Base-by-base conservation (phyloP, 1,140 invertebrate species). In the Eulimnadia texana region DNA sequence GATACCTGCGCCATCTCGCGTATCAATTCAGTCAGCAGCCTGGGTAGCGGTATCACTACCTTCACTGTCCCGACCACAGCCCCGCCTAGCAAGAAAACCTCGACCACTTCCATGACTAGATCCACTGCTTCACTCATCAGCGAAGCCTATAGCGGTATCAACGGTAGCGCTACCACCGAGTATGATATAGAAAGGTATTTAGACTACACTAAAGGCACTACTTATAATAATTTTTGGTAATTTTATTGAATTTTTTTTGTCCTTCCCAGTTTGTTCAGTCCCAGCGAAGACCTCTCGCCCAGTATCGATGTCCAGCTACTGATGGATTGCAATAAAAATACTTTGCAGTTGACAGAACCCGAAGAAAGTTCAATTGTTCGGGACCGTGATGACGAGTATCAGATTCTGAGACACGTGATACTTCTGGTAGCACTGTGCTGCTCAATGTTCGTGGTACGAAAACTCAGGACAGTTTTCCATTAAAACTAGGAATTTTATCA, bases 381-480 rank as follows among this genome's bases (percentile, higher is more conserved):
- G 10, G 71, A 72, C 60, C 62, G 71, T 2, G 72, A 74, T 58
- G 73, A 75, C 65, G 74, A 77, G 63, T 76, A 83, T 63, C 89
- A 94, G 70, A 81, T 85, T 61, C 76, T 89, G 59, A 78, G 83
- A 65, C 91, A 94, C 72, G 80, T 88, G 20, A 82, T 92, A 24
- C 74, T 95, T n/a, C 72, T 94, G 10, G 82, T 96, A 42, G 74
- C 88, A 0, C 75, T 93, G 58, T 75, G 83, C 25, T 82, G 84
- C 52, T 90, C 87, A 19, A 93, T 94, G 85, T 90, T 93, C 73
- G 82, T 93, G 66, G 88, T 90, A 71, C 19, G 13, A 56, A 52
- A 52, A 20, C 23, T 52, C 42, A 47, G 11, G n/a, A 47, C n/a
- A 11, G 11, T 47, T 47, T 11, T 47, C 42, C 42, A 47, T 47